phyloP scores from a whole-genome alignment of 2,113 vertebrate species.

The Gambusia holbrooki region DNA sequence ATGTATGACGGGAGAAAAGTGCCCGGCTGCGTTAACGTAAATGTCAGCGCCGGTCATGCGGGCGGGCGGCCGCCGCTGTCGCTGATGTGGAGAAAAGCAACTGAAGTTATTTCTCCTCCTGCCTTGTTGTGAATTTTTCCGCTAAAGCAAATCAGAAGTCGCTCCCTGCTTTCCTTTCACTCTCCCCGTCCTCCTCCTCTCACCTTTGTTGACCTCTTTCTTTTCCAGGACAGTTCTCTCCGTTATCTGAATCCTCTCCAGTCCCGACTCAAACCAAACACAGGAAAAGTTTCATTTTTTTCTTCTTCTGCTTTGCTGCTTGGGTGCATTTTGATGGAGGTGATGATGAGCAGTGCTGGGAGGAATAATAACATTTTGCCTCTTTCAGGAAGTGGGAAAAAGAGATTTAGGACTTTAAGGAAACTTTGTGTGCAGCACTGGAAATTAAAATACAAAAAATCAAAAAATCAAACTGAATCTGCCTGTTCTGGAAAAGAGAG shows the following conservation, averaged over 20 bases:
- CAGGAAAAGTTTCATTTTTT: slow-evolving; percentile 22
- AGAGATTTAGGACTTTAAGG: slow-evolving; percentile 14
- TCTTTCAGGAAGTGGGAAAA: not conserved
- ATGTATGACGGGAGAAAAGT: slow-evolving; percentile 52
- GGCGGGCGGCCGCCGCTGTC: slow-evolving; percentile 25
- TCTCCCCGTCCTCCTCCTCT: slow-evolving; percentile 19
- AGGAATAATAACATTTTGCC: slow-evolving; percentile 40
- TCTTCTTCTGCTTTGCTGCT: slow-evolving; percentile 36
- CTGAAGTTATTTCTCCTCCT: slow-evolving; percentile 7
- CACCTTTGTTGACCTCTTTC: slow-evolving; percentile 6
- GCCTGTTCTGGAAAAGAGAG: slow-evolving; percentile 8
- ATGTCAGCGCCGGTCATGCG: slow-evolving; percentile 56
- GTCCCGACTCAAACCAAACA: slow-evolving; percentile 21
- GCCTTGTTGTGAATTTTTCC: slow-evolving; percentile 49
- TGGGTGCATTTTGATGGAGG: slow-evolving; percentile 49
- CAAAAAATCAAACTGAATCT: not conserved
- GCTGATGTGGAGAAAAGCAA: not conserved
- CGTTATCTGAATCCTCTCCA: not conserved
- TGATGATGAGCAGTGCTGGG: slow-evolving; percentile 31
- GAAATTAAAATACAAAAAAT: not conserved
- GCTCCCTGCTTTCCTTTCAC: slow-evolving; percentile 28
- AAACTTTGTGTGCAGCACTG: slow-evolving; percentile 31
- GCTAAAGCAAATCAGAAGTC: slow-evolving; percentile 55
- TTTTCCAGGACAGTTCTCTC: slow-evolving; percentile 12
- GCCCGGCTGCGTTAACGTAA: slow-evolving; percentile 53